These are phyloP conservation scores for Nemoura dubitans DNA, from an alignment of 2,888 invertebrate genomes.

Conservation along the genomic window DNA sequence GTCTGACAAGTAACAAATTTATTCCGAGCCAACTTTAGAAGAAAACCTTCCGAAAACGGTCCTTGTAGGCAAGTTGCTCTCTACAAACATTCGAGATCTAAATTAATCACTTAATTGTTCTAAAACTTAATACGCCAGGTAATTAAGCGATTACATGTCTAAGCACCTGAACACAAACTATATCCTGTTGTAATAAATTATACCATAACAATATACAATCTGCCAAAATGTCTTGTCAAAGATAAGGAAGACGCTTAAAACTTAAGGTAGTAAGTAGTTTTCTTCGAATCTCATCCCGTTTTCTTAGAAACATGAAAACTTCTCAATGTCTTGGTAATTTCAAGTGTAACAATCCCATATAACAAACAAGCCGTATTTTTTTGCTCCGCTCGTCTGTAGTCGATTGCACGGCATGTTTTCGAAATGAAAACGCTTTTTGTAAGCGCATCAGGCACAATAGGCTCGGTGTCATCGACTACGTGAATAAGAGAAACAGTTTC, in stretches of 20 bases:
- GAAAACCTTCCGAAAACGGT: conserved; percentile 7
- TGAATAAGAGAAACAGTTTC: conserved; percentile 27
- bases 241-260: not conserved
- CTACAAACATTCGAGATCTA: conserved; percentile 7
- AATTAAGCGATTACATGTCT: conserved; percentile 28
- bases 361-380: conserved; percentile 8
- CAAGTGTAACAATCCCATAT: not conserved
- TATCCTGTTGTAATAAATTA: conserved; percentile 10
- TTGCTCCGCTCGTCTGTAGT: not conserved
- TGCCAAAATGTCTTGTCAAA: conserved; percentile 20
- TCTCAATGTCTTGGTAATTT: not conserved
- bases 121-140: not conserved
- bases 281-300: not conserved
- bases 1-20: not conserved
- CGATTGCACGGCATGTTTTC: not conserved
- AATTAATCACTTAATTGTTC: not conserved
- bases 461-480: conserved; percentile 42
- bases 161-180: conserved; percentile 14
- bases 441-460: conserved; percentile 48
- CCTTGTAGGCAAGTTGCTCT: not conserved
- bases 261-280: not conserved
- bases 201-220: not conserved
- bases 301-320: not conserved
- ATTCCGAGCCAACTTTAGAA: not conserved
- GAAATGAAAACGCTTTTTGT: conserved; percentile 47